Evolutionary conservation across 2,797 vertebrate genomes (phyloP), one percentile per base, ranked within the genome.

Genomic region (Poeciliopsis turneri): DNA sequence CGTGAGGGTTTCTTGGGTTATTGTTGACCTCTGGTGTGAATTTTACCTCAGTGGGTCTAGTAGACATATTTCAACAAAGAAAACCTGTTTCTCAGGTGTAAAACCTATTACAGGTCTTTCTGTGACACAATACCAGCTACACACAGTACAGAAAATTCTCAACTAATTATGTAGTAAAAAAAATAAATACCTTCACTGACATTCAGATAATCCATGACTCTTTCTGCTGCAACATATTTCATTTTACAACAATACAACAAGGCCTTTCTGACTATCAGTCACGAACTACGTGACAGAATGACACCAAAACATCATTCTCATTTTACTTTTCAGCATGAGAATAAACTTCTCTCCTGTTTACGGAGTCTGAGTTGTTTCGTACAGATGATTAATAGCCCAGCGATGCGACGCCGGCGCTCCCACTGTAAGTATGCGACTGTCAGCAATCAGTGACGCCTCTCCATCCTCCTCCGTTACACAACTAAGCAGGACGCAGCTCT

Each of bases 301-400:
- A n/a, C 28, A 47, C 46, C 57, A 51, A 43, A 20, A 46, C n/a
- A 4, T 70, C 47, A 43, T 73, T 74, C 77, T 77, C 28, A 82
- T 70, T 45, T 45, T 45, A 28, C 77, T 79, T 78, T 79, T 77
- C 55, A 72, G 46, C 10, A 18, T 49, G 64, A 85, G 84, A 39
- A 89, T 87, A 86, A 78, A 88, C 70, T 80, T 74, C 16, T 1
- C 55, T 70, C 73, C 64, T 74, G 74, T 81, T 69, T 41, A 39
- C 53, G 75, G 51, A 79, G 86, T 84, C 23, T 15, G 78, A 90
- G 82, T 83, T 7, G 2, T 66, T 85, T 85, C 13, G 30, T 46
- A 82, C 87, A 75, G 89, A 90, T 91, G 78, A 87, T 88, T 80
- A 83, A 88, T 13, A 16, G 59, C 82, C 33, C 68, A 46, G 80